These are phyloP conservation scores for Scalopus aquaticus DNA, from an alignment of 2,113 vertebrate species.

Conservation along the genomic window DNA sequence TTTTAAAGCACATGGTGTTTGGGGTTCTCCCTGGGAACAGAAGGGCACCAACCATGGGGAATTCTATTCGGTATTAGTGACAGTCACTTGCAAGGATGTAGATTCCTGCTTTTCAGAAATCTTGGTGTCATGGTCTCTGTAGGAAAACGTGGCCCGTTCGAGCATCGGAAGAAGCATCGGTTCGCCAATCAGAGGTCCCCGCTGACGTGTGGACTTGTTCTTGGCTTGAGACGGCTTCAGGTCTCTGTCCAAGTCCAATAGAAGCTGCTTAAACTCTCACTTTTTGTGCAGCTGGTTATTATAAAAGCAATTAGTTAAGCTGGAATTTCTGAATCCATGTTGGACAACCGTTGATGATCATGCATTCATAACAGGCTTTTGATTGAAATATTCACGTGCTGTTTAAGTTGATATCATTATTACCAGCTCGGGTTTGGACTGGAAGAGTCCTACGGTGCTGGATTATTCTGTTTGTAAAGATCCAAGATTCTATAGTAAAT, in stretches of 20 bases:
- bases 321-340: not conserved
- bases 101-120: not conserved
- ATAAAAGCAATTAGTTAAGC: constrained; percentile 18
- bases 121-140: not conserved
- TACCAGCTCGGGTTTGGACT: not conserved
- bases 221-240: not conserved
- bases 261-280: not conserved
- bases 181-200: too few species aligned
- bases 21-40: not conserved
- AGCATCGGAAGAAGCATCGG: too few species aligned
- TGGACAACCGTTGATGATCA: not conserved
- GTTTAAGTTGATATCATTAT: not conserved
- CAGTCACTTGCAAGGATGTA: not conserved
- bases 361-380: not conserved
- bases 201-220: too few species aligned
- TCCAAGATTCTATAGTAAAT: constrained; percentile 64
- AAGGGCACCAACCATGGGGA: not conserved
- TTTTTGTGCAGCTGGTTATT: constrained; percentile 22
- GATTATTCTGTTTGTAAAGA: constrained; percentile 55
- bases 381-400: not conserved
- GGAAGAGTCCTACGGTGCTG: not conserved
- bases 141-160: not conserved
- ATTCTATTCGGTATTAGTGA: not conserved
- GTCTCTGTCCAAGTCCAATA: not conserved
- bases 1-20: not conserved